Evolutionary conservation across 1,140 invertebrate species (phyloP), one percentile per base, ranked within the genome.

Genomic region (Parapsyche elsis): DNA sequence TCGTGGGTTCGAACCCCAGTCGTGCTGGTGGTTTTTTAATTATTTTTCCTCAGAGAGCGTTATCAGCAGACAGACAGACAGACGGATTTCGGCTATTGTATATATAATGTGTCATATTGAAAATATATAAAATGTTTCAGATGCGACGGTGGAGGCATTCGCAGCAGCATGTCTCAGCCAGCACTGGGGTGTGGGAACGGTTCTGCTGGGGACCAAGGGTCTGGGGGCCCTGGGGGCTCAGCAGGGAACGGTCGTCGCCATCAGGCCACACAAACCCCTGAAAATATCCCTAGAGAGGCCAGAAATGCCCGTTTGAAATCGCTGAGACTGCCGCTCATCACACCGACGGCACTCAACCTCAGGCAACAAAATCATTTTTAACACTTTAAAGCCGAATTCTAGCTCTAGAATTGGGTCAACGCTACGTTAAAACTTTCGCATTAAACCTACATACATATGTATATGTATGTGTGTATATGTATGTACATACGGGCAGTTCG

Each of bases 201-300:
- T 0, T 89, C 87, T 77, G 86, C 87, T 49, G 81, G 88, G 70
- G 85, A 83, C 83, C 85, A 81, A 71, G 44, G 83, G 84, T 75
- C 81, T 84, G 84, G 82, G 84, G 83, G 84, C 83, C 81, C 83
- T n/a, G 70, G 75, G 64, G 46, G 46, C 5, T 14, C 45, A 14
- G 57, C 75, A 14, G 75, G 75, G 4, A 81, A 76, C 81, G 64
- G 73, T 83, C 88, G 89, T 80, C 87, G 88, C 75, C 92, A 93
- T 85, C 91, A 92, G 77, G 89, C 90, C 5, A 93, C 92, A 24
- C 92, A 93, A 85, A 94, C 93, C 0, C 92, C 92, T 0, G 90
- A 91, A n/a, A 92, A 91, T 84, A 93, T 94, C 61, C 89, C 90
- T 0, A 89, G 88, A 2, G 93, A 94, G 84, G 92, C 92, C 7